Evolutionary conservation across 1,140 invertebrate species (phyloP).

Genomic region (Prorops nasuta): DNA sequence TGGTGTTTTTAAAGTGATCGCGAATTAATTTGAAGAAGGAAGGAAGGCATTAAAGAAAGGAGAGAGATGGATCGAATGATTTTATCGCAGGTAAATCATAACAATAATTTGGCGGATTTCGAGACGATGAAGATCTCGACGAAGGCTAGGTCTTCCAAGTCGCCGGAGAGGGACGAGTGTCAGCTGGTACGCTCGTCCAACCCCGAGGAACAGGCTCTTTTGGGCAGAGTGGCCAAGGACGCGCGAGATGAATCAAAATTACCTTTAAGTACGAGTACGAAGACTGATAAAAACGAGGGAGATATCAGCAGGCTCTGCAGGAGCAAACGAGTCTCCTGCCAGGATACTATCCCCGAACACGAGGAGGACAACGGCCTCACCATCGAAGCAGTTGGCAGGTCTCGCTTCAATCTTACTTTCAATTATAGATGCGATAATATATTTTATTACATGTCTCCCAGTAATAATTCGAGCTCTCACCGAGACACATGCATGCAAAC

Average conservation of each 20-base stretch:
- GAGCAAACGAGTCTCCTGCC: slow-evolving; percentile 36
- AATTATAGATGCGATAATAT: too few relatives aligned
- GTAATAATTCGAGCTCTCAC: too few relatives aligned
- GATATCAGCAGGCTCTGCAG: slow-evolving; percentile 32
- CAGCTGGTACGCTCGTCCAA: slow-evolving; percentile 34
- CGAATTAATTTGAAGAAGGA: too few relatives aligned
- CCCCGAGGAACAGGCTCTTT: slow-evolving; percentile 12
- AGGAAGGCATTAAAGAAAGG: too few relatives aligned
- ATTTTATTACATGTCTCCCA: too few relatives aligned
- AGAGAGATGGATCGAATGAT: background rate
- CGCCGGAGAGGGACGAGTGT: slow-evolving; percentile 38
- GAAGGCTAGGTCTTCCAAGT: slow-evolving; percentile 41
- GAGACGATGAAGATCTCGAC: slow-evolving; percentile 52
- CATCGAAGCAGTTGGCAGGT: slow-evolving; percentile 48
- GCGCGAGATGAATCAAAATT: slow-evolving; percentile 40
- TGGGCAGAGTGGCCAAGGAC: slow-evolving; percentile 4
- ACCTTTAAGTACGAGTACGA: slow-evolving; percentile 34
- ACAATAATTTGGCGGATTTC: slow-evolving; percentile 40
- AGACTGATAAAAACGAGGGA: slow-evolving; percentile 33
- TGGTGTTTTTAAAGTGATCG: too few relatives aligned
- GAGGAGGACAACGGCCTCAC: slow-evolving; percentile 45
- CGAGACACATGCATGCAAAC: too few relatives aligned
- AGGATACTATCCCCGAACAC: slow-evolving; percentile 40
- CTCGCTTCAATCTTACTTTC: too few relatives aligned
- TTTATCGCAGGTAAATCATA: slow-evolving; percentile 35